Base-by-base conservation (phyloP, 1,140 invertebrate genomes). In the Amphibalanus amphitrite region DNA sequence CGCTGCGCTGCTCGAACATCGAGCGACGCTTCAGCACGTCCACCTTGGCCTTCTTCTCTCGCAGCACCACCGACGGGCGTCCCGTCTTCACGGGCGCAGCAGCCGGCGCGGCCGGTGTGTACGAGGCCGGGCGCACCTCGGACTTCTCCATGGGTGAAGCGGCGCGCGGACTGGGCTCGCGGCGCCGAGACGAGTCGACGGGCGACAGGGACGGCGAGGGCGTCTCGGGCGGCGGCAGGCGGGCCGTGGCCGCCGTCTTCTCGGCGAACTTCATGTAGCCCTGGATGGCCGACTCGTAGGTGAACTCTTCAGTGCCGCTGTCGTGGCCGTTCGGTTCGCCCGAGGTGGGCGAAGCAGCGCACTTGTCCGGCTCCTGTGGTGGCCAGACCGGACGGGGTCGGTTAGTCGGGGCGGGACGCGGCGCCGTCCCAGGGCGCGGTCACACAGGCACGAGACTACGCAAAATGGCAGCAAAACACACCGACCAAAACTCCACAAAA, bases 221-320 rank as follows among this genome's bases (percentile, higher is more conserved):
- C 38, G 6, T 38, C 38, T 59, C 47, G 6, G 47, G 13, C 47
- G 47, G 47, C 47, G 47, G 13, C 47, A 59, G 47, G 47, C 47
- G 47, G 10, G 33, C 15, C 4, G 33, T 38, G 33, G 33, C 64
- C 4, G 26, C 64, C 64, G 26, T 67, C 65, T 81, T 76, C 79
- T 88, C 77, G 82, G 86, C 68, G 83, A 83, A 72, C 88, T 89
- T 76, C 71, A 90, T 88, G 78, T 92, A 92, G 73, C 88, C 87
- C 76, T 90, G 88, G 73, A 92, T 92, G 72, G 90, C 90, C 74
- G 89, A 86, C 79, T 92, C 90, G 78, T 91, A 92, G 0, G 90
- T 91, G 79, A 92, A 92, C 77, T 92, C 90, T 73, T 89, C 86
- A 30, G 65, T 67, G 65, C 65, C 65, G 65, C 65, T 67, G 65